Conservation (phyloP, 1,140 invertebrate species). For the Hylyphantes graminicola region DNA sequence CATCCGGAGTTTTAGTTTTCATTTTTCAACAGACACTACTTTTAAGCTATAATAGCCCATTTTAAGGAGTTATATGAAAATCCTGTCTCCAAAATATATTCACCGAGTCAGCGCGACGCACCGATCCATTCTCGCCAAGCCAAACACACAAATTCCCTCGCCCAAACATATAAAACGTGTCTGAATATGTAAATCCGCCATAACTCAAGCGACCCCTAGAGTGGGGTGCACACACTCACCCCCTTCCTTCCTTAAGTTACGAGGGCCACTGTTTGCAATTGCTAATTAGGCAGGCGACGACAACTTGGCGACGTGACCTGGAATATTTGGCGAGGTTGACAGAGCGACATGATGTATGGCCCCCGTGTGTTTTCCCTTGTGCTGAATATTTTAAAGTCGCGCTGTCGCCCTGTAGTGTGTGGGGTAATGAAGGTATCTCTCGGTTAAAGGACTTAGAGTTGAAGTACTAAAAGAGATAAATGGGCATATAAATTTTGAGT, state of each 20-base stretch:
- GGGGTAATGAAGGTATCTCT: too few relatives aligned
- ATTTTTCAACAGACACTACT: too few relatives aligned
- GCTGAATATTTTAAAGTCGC: too few relatives aligned
- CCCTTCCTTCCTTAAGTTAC: constrained; percentile 43
- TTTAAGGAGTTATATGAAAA: background rate
- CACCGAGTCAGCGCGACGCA: too few relatives aligned
- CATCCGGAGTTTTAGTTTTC: too few relatives aligned
- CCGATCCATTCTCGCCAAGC: constrained; percentile 2
- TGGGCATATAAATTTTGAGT: too few relatives aligned
- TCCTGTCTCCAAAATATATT: constrained; percentile 24
- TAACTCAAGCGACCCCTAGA: constrained; percentile 22
- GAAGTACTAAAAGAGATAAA: too few relatives aligned
- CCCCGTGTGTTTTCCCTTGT: too few relatives aligned
- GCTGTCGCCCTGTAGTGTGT: too few relatives aligned
- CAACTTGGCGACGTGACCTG: constrained; percentile 34
- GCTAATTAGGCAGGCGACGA: constrained; percentile 33
- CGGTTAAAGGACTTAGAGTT: too few relatives aligned
- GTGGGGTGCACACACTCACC: constrained; percentile 23
- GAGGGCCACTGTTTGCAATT: constrained; percentile 23
- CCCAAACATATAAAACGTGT: constrained; percentile 39
- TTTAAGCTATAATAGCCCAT: too few relatives aligned
- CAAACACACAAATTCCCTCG: constrained; percentile 48
- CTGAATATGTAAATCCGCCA: constrained; percentile 55
- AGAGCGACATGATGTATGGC: constrained; percentile 36
- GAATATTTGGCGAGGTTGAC: constrained; percentile 47